Percentiles rank a stretch among this genome's conserved stretches.
These are phyloP conservation scores for Brachypterus glaber DNA, from an alignment of 2,888 invertebrate genomes.

Conservation along the genomic window DNA sequence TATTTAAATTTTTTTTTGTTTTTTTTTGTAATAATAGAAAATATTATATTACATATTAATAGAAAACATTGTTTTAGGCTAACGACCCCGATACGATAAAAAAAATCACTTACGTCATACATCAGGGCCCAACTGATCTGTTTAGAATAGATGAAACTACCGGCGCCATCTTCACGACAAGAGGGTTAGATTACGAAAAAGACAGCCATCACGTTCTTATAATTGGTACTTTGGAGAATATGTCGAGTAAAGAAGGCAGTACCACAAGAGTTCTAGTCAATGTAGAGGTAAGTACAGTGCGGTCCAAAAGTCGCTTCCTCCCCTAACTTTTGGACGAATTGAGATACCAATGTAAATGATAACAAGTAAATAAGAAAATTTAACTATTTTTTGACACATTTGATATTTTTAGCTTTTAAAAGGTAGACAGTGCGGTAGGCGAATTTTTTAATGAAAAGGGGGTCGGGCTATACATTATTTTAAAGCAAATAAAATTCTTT, in stretches of 20 bases:
- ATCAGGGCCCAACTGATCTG: constrained; percentile 69
- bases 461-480: too few relatives aligned
- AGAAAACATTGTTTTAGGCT: constrained; percentile 46
- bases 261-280: constrained; percentile 65
- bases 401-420: too few relatives aligned
- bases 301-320: too few relatives aligned
- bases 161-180: constrained; percentile 67
- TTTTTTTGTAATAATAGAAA: not conserved
- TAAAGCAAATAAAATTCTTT: too few relatives aligned
- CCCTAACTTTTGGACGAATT: too few relatives aligned
- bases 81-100: constrained; percentile 72
- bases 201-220: constrained; percentile 63
- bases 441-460: too few relatives aligned
- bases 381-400: too few relatives aligned
- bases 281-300: constrained; percentile 57
- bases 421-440: too few relatives aligned
- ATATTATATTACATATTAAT: constrained; percentile 3
- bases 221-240: constrained; percentile 78
- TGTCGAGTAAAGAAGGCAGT: constrained; percentile 55
- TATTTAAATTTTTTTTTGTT: constrained; percentile 4
- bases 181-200: constrained; percentile 70
- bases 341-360: too few relatives aligned
- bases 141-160: constrained; percentile 75
- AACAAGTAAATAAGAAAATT: too few relatives aligned
- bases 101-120: constrained; percentile 74